Evolutionary conservation across 2,888 invertebrate genomes (phyloP).

Genomic region (Dermolepida albohirtum): DNA sequence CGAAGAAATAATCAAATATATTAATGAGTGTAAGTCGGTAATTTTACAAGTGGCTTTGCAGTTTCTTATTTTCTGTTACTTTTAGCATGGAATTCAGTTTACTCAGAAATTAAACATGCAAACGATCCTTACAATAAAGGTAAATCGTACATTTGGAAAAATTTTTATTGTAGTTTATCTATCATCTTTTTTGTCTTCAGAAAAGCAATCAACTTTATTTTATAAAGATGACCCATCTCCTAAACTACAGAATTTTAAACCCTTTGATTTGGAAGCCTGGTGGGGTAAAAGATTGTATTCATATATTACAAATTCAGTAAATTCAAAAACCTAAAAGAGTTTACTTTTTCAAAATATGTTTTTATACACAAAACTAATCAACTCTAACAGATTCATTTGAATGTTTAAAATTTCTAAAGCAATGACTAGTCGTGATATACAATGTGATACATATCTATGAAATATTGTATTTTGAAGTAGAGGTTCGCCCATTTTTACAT

Average conservation of each 20-base stretch:
- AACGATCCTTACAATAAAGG: conserved; percentile 62
- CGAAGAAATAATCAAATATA: conserved; percentile 87
- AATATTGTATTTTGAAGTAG: conserved; percentile 1
- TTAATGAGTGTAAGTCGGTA: conserved; percentile 82
- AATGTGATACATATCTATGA: conserved; percentile 28
- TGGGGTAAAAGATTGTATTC: conserved; percentile 89
- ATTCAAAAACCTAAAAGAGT: conserved; percentile 59
- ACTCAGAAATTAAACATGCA: conserved; percentile 65
- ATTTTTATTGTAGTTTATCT: conserved; percentile 4
- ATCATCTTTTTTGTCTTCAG: conserved; percentile 15
- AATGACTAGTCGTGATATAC: conserved; percentile 38
- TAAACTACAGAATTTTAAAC: conserved; percentile 82
- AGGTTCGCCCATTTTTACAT: too few species aligned
- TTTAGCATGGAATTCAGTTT: conserved; percentile 74
- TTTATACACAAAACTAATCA: conserved; percentile 7
- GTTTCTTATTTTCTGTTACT: conserved; percentile 34
- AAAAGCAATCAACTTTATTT: conserved; percentile 65
- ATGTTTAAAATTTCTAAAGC: conserved; percentile 1
- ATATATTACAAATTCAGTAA: conserved; percentile 81
- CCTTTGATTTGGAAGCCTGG: conserved; percentile 91
- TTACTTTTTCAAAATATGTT: neutral
- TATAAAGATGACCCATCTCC: conserved; percentile 82
- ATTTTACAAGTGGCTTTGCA: conserved; percentile 1
- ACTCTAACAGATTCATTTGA: neutral
- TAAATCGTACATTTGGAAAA: neutral